Conservation (phyloP, 1,140 invertebrate species). For the Melitaea cinxia region DNA sequence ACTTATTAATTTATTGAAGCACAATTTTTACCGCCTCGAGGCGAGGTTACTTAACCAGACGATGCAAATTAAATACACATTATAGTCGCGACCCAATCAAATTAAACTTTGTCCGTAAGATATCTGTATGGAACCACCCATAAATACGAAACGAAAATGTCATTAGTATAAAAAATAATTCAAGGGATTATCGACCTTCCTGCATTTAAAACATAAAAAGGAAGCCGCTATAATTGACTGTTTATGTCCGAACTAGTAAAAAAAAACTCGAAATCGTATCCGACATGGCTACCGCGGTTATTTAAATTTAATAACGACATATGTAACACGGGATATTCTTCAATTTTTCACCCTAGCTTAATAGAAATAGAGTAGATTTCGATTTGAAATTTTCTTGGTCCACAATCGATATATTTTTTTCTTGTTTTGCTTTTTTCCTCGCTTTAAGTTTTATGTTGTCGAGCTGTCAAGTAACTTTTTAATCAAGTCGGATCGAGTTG, state of each 20-base stretch:
- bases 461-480: slow-evolving; percentile 31
- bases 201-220: slow-evolving; percentile 24
- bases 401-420: neutral
- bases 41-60: neutral
- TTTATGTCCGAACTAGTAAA: slow-evolving; percentile 38
- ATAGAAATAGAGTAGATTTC: neutral
- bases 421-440: slow-evolving; percentile 17
- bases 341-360: neutral
- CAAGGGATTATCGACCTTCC: slow-evolving; percentile 37
- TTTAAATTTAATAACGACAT: slow-evolving; percentile 7
- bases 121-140: slow-evolving; percentile 40
- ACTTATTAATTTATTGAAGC: neutral
- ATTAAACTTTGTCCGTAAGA: slow-evolving; percentile 41
- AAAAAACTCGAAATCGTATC: slow-evolving; percentile 43
- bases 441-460: slow-evolving; percentile 32
- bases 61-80: slow-evolving; percentile 4
- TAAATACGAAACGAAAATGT: slow-evolving; percentile 16
- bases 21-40: neutral
- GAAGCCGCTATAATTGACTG: slow-evolving; percentile 42
- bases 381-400: neutral
- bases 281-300: slow-evolving; percentile 23
- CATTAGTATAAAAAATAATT: slow-evolving; percentile 24
- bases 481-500: slow-evolving; percentile 34
- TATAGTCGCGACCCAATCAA: slow-evolving; percentile 40
- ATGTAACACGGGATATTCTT: neutral